These are phyloP conservation scores for Anas capensis DNA, from an alignment of 2,797 vertebrate genomes.

Conservation along the genomic window DNA sequence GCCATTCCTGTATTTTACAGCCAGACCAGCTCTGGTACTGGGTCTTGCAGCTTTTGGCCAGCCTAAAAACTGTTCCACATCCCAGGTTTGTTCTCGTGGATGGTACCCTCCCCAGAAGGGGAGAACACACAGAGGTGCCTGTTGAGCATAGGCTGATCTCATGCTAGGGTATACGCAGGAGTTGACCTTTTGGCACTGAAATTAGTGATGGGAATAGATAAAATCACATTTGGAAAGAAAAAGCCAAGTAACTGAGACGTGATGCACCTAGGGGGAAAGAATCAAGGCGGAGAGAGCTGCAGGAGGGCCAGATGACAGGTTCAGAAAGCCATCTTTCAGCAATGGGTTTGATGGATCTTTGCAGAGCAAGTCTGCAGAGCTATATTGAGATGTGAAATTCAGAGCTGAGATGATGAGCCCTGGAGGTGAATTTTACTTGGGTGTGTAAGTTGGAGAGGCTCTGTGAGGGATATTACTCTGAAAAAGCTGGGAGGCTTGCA, in stretches of 20 bases:
- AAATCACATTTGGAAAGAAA: slow-evolving; percentile 40
- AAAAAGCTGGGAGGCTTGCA: background rate
- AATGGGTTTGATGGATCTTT: background rate
- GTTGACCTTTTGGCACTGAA: slow-evolving; percentile 57
- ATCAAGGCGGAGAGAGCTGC: background rate
- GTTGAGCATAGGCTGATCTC: slow-evolving; percentile 63
- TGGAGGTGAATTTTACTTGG: background rate
- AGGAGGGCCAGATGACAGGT: background rate
- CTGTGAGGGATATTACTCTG: background rate
- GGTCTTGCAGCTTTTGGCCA: background rate
- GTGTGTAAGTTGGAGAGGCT: background rate
- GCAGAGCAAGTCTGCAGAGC: background rate
- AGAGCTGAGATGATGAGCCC: background rate
- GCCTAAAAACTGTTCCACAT: slow-evolving; percentile 1
- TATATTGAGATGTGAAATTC: background rate
- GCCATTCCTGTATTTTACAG: background rate
- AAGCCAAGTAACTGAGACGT: slow-evolving; percentile 1
- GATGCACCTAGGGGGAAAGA: background rate
- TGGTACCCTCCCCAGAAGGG: slow-evolving; percentile 53
- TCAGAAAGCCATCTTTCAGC: background rate
- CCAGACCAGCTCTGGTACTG: background rate
- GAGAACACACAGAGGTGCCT: slow-evolving; percentile 33
- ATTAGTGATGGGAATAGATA: slow-evolving; percentile 49
- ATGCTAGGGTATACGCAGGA: slow-evolving; percentile 44
- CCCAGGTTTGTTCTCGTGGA: slow-evolving; percentile 19